phyloP scores from a whole-genome alignment of 2,888 invertebrate genomes.

The Podotricha telesiphe region DNA sequence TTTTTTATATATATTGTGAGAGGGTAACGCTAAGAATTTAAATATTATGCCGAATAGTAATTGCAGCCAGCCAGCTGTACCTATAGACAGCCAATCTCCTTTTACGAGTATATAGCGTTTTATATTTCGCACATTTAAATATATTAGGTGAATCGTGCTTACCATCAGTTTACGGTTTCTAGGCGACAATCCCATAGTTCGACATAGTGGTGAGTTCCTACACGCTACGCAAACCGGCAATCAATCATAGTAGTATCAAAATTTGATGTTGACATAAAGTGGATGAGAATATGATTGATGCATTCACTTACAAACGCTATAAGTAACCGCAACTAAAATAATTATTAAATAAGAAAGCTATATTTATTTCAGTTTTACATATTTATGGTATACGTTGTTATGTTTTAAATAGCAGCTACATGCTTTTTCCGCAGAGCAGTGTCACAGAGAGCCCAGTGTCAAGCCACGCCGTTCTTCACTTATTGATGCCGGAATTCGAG shows the following conservation, averaged over 20 bases:
- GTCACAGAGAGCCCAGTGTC: too few species aligned
- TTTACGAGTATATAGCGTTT: background rate
- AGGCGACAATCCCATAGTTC: slow-evolving; percentile 41
- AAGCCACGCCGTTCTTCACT: too few species aligned
- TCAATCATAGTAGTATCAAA: slow-evolving; percentile 79
- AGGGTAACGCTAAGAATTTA: too few species aligned
- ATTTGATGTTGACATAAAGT: slow-evolving; percentile 80
- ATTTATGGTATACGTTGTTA: background rate
- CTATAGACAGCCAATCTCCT: too few species aligned
- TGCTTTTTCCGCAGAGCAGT: too few species aligned
- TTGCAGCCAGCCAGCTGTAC: too few species aligned
- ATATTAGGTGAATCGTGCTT: slow-evolving; percentile 6
- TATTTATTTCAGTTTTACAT: background rate
- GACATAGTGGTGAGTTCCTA: slow-evolving; percentile 16
- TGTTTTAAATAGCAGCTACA: too few species aligned
- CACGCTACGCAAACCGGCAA: slow-evolving; percentile 58
- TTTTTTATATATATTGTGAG: too few species aligned
- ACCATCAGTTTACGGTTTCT: slow-evolving; percentile 38
- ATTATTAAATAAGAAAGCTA: slow-evolving; percentile 35
- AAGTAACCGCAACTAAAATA: slow-evolving; percentile 54
- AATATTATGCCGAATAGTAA: too few species aligned
- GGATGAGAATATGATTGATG: slow-evolving; percentile 82
- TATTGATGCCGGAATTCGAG: too few species aligned
- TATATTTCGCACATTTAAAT: background rate
- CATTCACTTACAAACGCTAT: slow-evolving; percentile 62